These are phyloP conservation scores for Harpegnathos saltator DNA, from an alignment of 1,140 invertebrate species.

Conservation along the genomic window DNA sequence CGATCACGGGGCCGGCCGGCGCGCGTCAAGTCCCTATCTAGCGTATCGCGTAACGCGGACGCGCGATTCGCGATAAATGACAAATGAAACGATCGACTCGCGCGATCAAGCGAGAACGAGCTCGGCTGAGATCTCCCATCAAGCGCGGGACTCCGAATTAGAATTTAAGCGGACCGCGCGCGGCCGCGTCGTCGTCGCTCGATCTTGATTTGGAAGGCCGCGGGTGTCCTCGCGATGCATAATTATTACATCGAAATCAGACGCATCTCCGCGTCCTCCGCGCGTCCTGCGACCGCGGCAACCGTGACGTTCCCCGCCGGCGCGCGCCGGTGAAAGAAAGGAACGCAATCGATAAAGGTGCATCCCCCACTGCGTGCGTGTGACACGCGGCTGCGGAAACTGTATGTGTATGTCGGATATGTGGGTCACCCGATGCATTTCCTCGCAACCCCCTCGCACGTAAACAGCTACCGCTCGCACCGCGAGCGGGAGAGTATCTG, in stretches of 20 bases:
- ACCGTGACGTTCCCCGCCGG: too few relatives aligned
- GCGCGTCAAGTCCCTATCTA: conserved; percentile 39
- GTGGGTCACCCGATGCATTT: conserved; percentile 51
- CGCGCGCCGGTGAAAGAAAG: not conserved
- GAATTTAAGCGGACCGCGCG: too few relatives aligned
- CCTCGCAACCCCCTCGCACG: conserved; percentile 27
- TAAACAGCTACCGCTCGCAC: not conserved
- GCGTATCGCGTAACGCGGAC: not conserved
- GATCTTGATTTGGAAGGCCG: too few relatives aligned
- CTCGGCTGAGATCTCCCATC: too few relatives aligned
- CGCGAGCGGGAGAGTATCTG: too few relatives aligned
- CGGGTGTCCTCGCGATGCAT: too few relatives aligned
- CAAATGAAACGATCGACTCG: conserved; percentile 16
- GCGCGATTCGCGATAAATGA: not conserved
- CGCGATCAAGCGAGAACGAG: too few relatives aligned
- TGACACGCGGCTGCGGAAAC: conserved; percentile 32
- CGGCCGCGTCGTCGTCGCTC: too few relatives aligned
- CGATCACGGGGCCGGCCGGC: conserved; percentile 8
- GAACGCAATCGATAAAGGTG: conserved; percentile 42
- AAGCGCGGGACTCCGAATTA: too few relatives aligned
- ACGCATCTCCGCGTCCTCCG: too few relatives aligned
- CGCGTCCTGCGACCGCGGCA: too few relatives aligned
- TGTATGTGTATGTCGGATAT: conserved; percentile 27
- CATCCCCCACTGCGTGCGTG: conserved; percentile 4
- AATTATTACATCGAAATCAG: too few relatives aligned